Conservation (phyloP, 1,140 invertebrate species). For the Calephelis nemesis region DNA sequence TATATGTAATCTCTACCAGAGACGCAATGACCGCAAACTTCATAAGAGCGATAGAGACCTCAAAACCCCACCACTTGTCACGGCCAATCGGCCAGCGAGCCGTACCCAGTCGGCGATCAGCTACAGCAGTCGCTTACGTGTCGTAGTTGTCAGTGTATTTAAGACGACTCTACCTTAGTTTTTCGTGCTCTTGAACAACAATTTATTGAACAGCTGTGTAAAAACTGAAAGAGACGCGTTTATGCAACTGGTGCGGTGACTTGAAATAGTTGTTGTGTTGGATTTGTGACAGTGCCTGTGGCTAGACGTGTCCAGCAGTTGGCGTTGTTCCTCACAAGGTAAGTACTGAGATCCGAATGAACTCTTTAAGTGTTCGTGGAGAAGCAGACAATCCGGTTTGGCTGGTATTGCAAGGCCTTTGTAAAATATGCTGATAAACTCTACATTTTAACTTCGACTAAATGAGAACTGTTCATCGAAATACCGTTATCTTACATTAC, state of each 20-base stretch:
- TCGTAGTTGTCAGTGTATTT: constrained; percentile 40
- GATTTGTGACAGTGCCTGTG: constrained; percentile 62
- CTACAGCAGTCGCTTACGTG: constrained; percentile 27
- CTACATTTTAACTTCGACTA: constrained; percentile 5
- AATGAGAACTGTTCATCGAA: constrained; percentile 10
- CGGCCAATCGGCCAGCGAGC: constrained; percentile 38
- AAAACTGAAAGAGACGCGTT: constrained; percentile 40
- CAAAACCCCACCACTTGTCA: constrained; percentile 45
- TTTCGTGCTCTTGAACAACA: constrained; percentile 9
- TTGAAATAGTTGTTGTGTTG: constrained; percentile 50
- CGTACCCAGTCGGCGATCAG: constrained; percentile 25
- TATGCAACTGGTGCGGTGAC: constrained; percentile 36
- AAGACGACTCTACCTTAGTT: constrained; percentile 13
- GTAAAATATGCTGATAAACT: constrained; percentile 10
- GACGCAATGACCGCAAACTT: constrained; percentile 50
- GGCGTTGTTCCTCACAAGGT: constrained; percentile 65
- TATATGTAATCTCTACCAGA: constrained; percentile 43
- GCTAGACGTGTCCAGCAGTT: constrained; percentile 53
- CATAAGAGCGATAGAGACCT: constrained; percentile 58
- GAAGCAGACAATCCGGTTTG: constrained; percentile 49
- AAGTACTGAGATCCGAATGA: constrained; percentile 62
- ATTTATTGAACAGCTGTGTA: constrained; percentile 22
- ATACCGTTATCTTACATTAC: constrained; percentile 22
- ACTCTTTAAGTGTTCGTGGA: constrained; percentile 39
- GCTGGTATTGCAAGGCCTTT: constrained; percentile 7